Evolutionary conservation across 2,113 vertebrate species (phyloP), one percentile per base, ranked within the genome.

Genomic region (Stictonetta naevosa): DNA sequence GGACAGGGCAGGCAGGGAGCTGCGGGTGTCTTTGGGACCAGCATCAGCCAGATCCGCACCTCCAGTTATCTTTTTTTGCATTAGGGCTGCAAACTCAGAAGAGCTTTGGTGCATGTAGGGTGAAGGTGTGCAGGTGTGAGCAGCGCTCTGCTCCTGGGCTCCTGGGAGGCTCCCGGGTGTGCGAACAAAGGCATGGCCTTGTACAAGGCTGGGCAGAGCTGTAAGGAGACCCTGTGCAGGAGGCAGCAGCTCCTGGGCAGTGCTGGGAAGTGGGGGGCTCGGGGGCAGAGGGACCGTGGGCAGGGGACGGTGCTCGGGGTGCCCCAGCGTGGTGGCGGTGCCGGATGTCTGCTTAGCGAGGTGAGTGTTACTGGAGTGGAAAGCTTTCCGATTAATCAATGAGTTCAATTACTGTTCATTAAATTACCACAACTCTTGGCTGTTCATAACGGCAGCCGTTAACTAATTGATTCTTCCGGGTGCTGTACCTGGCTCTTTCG

Each of bases 311-410:
- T 53, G 63, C 50, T 88, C 1, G 1, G 74, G 33, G 38, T 64
- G 28, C 4, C 22, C 52, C 21, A 13, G 25, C 34, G 7, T 10
- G 20, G 16, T 44, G 42, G 42, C 42, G 42, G 46, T 48, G 46
- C 46, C 20, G 20, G 20, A 48, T 38, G 2, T 44, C 53, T 81
- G 48, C 77, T 97, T 86, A 91, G 86, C 52, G 95, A 66, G 71
- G 73, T 3, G 4, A 93, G 87, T 29, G 74, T 69, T 86, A 90
- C 86, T 6, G 36, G 71, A 95, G 74, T 40, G 93, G 94, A 88
- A 96, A 58, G 93, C 90, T 94, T 92, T 83, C 92, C 72, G 83
- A 86, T 50, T 85, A 94, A 97, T 96, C 95, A 79, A 90, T 97
- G 87, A 20, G 78, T 95, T 91, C 80, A 59, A 82, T 69, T 81